phyloP scores from a whole-genome alignment of 1,140 invertebrate species.

The Battus philenor region DNA sequence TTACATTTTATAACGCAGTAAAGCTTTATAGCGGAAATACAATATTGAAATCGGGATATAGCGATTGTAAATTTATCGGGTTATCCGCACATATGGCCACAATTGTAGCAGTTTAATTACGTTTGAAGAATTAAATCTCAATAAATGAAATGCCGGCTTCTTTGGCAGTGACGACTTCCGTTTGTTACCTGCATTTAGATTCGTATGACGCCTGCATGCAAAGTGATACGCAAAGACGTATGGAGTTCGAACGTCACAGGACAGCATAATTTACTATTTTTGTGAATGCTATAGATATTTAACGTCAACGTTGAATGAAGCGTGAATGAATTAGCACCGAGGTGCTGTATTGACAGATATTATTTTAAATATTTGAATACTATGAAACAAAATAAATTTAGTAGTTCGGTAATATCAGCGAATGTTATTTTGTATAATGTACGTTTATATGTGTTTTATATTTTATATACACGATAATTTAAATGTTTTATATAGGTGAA shows the following conservation, averaged over 20 bases:
- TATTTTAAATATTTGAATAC: too few species aligned
- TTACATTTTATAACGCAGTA: constrained; percentile 3
- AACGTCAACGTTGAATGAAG: neutral
- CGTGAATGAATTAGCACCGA: neutral
- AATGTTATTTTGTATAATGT: too few species aligned
- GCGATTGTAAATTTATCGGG: neutral
- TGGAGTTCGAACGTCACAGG: constrained; percentile 7
- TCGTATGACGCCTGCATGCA: constrained; percentile 6
- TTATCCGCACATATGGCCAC: constrained; percentile 2
- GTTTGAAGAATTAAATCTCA: constrained; percentile 4
- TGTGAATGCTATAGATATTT: neutral
- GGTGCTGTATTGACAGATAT: too few species aligned
- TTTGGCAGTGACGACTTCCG: constrained; percentile 14
- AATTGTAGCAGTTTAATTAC: constrained; percentile 5
- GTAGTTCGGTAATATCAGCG: too few species aligned
- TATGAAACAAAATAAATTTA: too few species aligned
- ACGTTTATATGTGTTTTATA: too few species aligned
- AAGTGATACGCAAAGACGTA: too few species aligned
- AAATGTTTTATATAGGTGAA: too few species aligned
- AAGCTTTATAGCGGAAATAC: constrained; percentile 10
- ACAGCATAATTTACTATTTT: constrained; percentile 13
- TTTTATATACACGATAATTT: too few species aligned
- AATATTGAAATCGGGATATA: constrained; percentile 2
- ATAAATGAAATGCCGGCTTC: constrained; percentile 5
- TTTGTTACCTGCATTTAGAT: constrained; percentile 9